Evolutionary conservation across 2,888 invertebrate species (phyloP).

Genomic region (Brachyptera putata): DNA sequence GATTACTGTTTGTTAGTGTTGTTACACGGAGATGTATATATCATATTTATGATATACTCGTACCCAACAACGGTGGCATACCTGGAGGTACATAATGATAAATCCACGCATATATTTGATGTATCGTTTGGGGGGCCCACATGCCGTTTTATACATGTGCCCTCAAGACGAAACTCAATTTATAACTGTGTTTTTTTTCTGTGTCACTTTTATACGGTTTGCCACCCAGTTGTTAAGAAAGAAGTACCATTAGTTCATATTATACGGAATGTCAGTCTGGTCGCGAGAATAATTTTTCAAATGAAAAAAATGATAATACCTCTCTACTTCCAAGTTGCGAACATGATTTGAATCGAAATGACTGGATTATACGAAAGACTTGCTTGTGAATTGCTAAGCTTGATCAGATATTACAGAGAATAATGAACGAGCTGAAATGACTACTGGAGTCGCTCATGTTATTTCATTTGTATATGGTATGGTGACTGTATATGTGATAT

Average conservation of each 20-base stretch:
- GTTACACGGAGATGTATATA: too few relatives aligned
- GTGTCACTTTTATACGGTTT: too few relatives aligned
- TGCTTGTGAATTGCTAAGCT: constrained; percentile 3
- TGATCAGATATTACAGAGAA: constrained; percentile 14
- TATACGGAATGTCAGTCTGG: not conserved
- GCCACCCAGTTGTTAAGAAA: constrained; percentile 1
- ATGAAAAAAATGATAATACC: not conserved
- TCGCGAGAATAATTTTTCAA: not conserved
- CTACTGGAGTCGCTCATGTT: not conserved
- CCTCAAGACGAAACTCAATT: too few relatives aligned
- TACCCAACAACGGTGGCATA: too few relatives aligned
- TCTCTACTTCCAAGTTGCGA: not conserved
- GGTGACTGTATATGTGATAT: not conserved
- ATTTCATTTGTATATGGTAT: not conserved
- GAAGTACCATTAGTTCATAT: not conserved
- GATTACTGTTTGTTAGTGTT: too few relatives aligned
- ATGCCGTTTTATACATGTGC: too few relatives aligned
- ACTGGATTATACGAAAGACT: constrained; percentile 17
- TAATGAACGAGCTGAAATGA: constrained; percentile 2
- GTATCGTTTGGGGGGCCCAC: too few relatives aligned
- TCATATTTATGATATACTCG: too few relatives aligned
- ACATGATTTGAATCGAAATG: constrained; percentile 21
- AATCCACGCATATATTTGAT: too few relatives aligned
- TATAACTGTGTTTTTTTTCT: not conserved
- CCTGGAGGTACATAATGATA: too few relatives aligned